phyloP scores from a whole-genome alignment of 1,140 invertebrate species.

The Laupala kohalensis region DNA sequence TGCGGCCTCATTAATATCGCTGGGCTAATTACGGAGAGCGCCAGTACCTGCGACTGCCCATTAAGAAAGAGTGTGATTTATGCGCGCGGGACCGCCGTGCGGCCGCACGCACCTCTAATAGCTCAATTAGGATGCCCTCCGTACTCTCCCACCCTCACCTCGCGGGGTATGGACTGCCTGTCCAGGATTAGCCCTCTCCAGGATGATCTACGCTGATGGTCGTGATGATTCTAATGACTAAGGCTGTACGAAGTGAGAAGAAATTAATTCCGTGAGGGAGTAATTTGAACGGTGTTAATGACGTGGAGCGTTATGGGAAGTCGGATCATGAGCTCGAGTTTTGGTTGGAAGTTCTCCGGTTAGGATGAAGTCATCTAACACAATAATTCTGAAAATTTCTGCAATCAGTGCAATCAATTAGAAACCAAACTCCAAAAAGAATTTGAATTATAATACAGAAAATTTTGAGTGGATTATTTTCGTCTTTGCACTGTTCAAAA shows the following conservation, averaged over 20 bases:
- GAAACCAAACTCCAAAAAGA: too few species aligned
- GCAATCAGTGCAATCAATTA: too few species aligned
- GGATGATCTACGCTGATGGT: neutral
- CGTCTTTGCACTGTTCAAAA: too few species aligned
- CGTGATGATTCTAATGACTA: neutral
- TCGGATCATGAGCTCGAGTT: neutral
- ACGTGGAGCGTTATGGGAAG: neutral
- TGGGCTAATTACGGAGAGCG: neutral
- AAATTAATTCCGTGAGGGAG: neutral
- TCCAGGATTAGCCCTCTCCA: neutral
- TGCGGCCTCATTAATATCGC: neutral
- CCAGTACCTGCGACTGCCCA: neutral
- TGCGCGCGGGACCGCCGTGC: neutral
- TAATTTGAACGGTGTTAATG: neutral
- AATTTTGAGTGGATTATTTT: too few species aligned
- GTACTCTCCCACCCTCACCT: neutral
- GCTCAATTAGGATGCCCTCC: neutral
- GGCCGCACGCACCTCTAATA: neutral
- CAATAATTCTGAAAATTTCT: too few species aligned
- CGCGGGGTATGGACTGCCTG: too few species aligned
- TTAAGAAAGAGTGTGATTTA: neutral
- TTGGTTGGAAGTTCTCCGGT: too few species aligned
- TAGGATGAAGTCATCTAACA: too few species aligned
- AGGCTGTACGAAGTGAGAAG: neutral
- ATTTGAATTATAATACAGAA: too few species aligned